A percentile compares a stretch with the other conserved stretches of the same genome.
These are phyloP conservation scores for Planococcus citri DNA, from an alignment of 1,140 invertebrate genomes.

Conservation along the genomic window DNA sequence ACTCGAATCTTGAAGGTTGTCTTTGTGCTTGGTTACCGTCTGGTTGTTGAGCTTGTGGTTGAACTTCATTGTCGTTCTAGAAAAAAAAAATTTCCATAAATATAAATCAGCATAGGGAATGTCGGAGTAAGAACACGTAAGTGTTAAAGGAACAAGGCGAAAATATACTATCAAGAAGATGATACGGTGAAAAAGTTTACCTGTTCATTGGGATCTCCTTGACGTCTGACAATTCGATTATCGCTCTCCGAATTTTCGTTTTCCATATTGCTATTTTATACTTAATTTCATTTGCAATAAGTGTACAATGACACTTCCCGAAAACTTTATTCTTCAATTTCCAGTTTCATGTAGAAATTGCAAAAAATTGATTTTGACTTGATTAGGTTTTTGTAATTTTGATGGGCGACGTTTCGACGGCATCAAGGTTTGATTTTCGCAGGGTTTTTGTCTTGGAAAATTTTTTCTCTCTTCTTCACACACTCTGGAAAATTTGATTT, in stretches of 20 bases:
- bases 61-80: constrained; percentile 20
- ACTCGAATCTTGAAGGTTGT: constrained; percentile 58
- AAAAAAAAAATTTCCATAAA: not conserved
- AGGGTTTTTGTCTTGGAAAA: too few relatives aligned
- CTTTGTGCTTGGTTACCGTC: constrained; percentile 33
- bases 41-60: constrained; percentile 11
- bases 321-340: not conserved
- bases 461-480: too few relatives aligned
- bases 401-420: not conserved
- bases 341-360: not conserved
- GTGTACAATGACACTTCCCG: not conserved
- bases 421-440: not conserved
- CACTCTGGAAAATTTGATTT: too few relatives aligned
- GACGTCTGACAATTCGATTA: not conserved
- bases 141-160: too few relatives aligned
- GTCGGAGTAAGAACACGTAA: too few relatives aligned
- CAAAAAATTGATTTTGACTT: not conserved
- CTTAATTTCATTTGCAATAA: not conserved
- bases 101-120: too few relatives aligned
- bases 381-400: not conserved
- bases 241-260: not conserved
- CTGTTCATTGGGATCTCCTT: not conserved
- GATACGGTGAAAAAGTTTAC: not conserved
- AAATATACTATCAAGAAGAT: too few relatives aligned
- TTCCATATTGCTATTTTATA: not conserved